These are phyloP conservation scores for Sarcophaga rosellei DNA, from an alignment of 2,888 invertebrate genomes.

Conservation along the genomic window DNA sequence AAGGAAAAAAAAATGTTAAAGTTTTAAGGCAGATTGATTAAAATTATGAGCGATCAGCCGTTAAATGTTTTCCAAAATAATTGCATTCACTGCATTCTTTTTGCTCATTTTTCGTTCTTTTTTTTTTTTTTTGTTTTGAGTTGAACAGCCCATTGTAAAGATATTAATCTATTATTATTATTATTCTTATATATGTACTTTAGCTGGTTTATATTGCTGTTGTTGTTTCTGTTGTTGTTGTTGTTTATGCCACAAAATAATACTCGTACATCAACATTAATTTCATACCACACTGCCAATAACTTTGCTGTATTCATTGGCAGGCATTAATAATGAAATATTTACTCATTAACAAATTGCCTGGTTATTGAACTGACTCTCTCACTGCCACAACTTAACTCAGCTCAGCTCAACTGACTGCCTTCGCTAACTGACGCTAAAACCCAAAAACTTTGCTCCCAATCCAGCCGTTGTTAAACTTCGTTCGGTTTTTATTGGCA, in stretches of 20 bases:
- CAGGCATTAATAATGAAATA: slow-evolving; percentile 27
- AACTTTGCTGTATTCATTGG: neutral
- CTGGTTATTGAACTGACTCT: slow-evolving; percentile 51
- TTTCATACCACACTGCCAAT: neutral
- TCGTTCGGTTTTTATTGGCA: slow-evolving; percentile 45
- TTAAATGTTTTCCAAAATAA: slow-evolving; percentile 75
- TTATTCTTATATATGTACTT: neutral
- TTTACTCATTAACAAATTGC: slow-evolving; percentile 67
- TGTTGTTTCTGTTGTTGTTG: slow-evolving; percentile 9
- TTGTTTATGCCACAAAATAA: slow-evolving; percentile 48
- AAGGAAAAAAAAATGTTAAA: neutral
- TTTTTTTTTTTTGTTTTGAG: too few species aligned
- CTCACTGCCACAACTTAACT: too few species aligned
- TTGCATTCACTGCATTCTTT: slow-evolving; percentile 21
- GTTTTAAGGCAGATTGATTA: slow-evolving; percentile 79
- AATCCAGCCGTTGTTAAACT: slow-evolving; percentile 59
- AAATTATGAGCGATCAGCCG: slow-evolving; percentile 81
- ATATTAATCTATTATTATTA: slow-evolving; percentile 61
- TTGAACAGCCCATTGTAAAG: slow-evolving; percentile 59
- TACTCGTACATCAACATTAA: slow-evolving; percentile 20
- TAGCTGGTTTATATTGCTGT: slow-evolving; percentile 1
- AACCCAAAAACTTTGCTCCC: slow-evolving; percentile 26
- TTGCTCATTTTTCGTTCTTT: slow-evolving; percentile 7
- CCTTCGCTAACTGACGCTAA: slow-evolving; percentile 20
- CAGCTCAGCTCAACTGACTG: neutral